phyloP scores from a whole-genome alignment of 2,797 vertebrate genomes.

The Crocidura indochinensis region DNA sequence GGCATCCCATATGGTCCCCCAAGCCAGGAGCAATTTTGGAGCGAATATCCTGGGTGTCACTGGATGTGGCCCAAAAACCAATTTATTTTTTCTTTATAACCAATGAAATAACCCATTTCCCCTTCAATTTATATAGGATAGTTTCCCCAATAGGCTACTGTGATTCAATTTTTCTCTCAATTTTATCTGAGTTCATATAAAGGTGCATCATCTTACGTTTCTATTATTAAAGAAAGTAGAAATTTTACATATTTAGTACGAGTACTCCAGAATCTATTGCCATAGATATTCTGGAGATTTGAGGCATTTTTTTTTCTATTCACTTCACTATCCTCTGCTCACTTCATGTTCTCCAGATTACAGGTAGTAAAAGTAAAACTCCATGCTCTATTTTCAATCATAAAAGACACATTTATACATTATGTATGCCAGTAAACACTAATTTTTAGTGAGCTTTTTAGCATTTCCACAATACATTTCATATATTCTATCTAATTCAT shows the following conservation, averaged over 20 bases:
- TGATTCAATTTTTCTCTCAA: slow-evolving; percentile 14
- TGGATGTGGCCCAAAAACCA: no score
- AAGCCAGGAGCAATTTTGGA: no score
- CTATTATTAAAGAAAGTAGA: background rate
- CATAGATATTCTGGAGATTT: background rate
- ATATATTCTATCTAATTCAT: background rate
- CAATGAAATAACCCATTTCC: background rate
- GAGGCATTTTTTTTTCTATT: background rate
- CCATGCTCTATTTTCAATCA: background rate
- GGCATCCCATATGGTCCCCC: no score
- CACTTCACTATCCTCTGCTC: background rate
- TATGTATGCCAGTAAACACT: background rate
- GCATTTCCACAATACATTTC: background rate
- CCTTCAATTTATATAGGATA: background rate
- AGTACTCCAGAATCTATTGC: background rate
- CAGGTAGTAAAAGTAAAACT: background rate
- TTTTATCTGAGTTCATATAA: background rate
- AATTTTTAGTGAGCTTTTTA: background rate
- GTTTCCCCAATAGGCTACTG: background rate
- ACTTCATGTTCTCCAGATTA: background rate
- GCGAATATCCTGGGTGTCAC: no score
- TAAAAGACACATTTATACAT: background rate
- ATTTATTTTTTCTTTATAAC: background rate
- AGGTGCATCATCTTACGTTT: background rate
- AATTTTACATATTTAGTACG: background rate